Evolutionary conservation across 2,113 vertebrate genomes (phyloP).

Genomic region (Saguinus imperator): DNA sequence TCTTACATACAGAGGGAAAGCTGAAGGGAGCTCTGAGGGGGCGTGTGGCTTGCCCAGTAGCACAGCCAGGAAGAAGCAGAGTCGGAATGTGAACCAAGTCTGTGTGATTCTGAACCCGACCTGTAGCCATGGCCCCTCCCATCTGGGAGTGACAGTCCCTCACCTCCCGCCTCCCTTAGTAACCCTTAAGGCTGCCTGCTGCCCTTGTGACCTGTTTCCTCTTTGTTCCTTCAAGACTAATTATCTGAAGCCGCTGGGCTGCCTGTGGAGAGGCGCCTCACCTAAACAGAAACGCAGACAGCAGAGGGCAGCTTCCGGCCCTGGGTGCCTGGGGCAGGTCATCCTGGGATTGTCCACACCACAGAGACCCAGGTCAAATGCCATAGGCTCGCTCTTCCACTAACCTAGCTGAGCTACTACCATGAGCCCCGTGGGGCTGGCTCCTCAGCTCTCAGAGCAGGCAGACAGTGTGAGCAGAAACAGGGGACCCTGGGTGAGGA

Average conservation of each 20-base stretch:
- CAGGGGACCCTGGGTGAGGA: neutral
- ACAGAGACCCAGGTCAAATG: rapidly evolving
- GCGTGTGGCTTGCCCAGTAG: neutral
- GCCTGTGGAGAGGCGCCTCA: neutral
- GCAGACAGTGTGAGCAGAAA: neutral
- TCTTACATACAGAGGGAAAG: rapidly evolving
- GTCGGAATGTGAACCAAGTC: too few relatives aligned
- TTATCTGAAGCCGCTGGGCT: too few relatives aligned
- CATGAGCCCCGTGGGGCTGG: rapidly evolving
- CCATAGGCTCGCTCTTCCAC: neutral
- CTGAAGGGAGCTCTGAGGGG: neutral
- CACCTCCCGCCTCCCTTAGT: neutral
- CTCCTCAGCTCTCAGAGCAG: neutral
- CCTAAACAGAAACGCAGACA: rapidly evolving
- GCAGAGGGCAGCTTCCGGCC: neutral
- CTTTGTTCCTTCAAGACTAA: neutral
- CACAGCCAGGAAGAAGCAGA: neutral
- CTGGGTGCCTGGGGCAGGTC: rapidly evolving
- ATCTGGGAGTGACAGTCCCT: rapidly evolving
- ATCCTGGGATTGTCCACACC: neutral
- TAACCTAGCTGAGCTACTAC: neutral
- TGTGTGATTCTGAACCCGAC: neutral
- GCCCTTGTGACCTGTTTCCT: neutral
- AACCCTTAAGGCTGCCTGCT: rapidly evolving
- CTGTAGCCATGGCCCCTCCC: rapidly evolving